Base-by-base conservation (phyloP, 2,888 invertebrate genomes). In the Drosophila demipolita region DNA sequence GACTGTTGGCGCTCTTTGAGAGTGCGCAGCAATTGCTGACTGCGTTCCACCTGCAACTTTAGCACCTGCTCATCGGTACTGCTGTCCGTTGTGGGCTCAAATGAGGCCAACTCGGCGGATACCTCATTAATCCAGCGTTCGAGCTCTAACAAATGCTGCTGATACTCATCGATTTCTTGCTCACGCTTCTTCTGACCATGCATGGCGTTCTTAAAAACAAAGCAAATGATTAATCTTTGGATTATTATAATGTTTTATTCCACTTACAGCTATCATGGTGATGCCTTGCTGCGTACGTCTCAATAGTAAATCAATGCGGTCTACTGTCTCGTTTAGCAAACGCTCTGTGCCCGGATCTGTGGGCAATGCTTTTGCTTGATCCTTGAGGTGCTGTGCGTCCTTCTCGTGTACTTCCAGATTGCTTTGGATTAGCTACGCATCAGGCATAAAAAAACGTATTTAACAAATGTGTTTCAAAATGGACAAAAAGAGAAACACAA, bases 221-320 rank as follows among this genome's bases (percentile, higher is more conserved):
- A 29, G 1, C 1, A 15, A 55, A 54, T 40, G 0, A 23, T 15
- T 29, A 7, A 3, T 23, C 3, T 12, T 23, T 26, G 2, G 1
- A 20, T 20, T 20, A 20, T 15, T 42, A 6, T 15, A 3, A 57
- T 32, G 4, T 8, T 32, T 42, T 1, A 9, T 26, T 11, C 79
- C 5, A 88, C 88, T 89, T 83, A 93, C 94, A 83, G 94, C 93
- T 63, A 95, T 91, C 78, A 93, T 92, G 49, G 91, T 92, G 45
- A 95, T 94, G 71, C 96, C 96, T 91, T 96, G 95, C 62, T 96
- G 95, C 0, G 96, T 96, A 89, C 97, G 96, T 1, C 94, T 94
- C 62, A 96, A 91, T 45, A 97, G 94, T 64, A 95, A 94, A 60
- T 94, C 94, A 71, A 97, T 95, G 78, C 95, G 94, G 57, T 95